Percentiles rank a stretch among this genome's conserved stretches.
phyloP scores from a whole-genome alignment of 2,888 invertebrate genomes.

The Hirtodrosophila confusa region DNA sequence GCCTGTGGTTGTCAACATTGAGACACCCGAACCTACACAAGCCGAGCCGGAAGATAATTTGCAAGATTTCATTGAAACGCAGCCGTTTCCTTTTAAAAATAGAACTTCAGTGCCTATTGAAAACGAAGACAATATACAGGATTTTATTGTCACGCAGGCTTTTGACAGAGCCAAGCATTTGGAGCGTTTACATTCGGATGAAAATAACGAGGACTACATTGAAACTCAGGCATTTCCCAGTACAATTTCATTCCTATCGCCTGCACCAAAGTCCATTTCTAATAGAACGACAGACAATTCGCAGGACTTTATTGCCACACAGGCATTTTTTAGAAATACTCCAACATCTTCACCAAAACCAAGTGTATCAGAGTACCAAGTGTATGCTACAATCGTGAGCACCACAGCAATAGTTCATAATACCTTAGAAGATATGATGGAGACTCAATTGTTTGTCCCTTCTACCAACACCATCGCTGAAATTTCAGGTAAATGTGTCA shows the following conservation, averaged over 20 bases:
- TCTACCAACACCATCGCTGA: not conserved
- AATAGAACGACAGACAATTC: not conserved
- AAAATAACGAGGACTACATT: slow-evolving; percentile 13
- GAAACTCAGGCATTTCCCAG: slow-evolving; percentile 5
- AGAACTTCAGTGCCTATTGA: not conserved
- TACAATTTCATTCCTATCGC: not conserved
- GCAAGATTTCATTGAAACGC: slow-evolving; percentile 37
- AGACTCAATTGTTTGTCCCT: slow-evolving; percentile 36
- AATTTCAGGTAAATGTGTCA: slow-evolving; percentile 21
- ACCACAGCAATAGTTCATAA: slow-evolving; percentile 1
- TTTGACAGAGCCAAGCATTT: slow-evolving; percentile 4
- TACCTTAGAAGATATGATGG: slow-evolving; percentile 29
- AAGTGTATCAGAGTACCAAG: not conserved
- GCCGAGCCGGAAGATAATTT: not conserved
- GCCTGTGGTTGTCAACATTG: slow-evolving; percentile 32
- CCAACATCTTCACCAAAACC: not conserved
- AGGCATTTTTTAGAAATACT: slow-evolving; percentile 6
- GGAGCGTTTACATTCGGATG: slow-evolving; percentile 16
- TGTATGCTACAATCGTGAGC: not conserved
- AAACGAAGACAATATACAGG: slow-evolving; percentile 5
- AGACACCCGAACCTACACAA: slow-evolving; percentile 39
- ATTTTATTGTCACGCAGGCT: slow-evolving; percentile 34
- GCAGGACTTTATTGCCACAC: slow-evolving; percentile 37
- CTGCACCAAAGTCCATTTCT: not conserved
- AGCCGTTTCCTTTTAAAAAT: slow-evolving; percentile 22